A percentile compares a stretch with the other conserved stretches of the same genome.
phyloP scores from a whole-genome alignment of 2,797 vertebrate species.

The Manis pentadactyla region DNA sequence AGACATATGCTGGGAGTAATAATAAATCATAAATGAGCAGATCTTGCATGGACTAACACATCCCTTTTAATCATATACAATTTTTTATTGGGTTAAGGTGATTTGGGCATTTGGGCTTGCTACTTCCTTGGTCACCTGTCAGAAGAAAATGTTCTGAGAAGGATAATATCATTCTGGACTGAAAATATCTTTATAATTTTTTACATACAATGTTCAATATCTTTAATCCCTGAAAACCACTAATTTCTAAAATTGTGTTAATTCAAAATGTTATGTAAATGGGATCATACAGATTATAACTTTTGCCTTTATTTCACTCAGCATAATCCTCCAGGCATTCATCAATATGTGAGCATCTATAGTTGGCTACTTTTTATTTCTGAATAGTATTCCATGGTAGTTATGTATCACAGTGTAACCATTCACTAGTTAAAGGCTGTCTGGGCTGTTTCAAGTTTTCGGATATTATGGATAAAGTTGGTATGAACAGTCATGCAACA shows the following conservation, averaged over 20 bases:
- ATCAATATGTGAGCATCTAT: not conserved
- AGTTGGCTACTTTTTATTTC: not conserved
- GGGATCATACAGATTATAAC: not conserved
- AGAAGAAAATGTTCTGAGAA: constrained; percentile 37
- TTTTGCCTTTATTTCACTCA: not conserved
- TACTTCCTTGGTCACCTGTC: not conserved
- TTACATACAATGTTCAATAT: not conserved
- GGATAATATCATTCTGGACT: not conserved
- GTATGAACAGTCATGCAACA: not conserved
- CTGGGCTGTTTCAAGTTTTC: not conserved
- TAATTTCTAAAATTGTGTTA: not conserved
- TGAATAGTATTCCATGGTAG: not conserved
- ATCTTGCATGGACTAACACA: not conserved
- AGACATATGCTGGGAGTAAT: not conserved
- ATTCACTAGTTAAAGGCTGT: not conserved
- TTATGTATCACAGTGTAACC: not conserved
- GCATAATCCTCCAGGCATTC: not conserved
- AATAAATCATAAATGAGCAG: not conserved
- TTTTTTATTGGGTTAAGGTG: not conserved
- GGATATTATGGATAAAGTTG: not conserved
- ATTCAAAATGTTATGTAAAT: not conserved
- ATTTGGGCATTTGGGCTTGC: not conserved
- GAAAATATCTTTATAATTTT: not conserved
- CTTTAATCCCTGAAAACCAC: not conserved
- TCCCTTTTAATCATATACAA: not conserved